Conservation (phyloP, 2,888 invertebrate genomes). For the Eilema griseolum region DNA sequence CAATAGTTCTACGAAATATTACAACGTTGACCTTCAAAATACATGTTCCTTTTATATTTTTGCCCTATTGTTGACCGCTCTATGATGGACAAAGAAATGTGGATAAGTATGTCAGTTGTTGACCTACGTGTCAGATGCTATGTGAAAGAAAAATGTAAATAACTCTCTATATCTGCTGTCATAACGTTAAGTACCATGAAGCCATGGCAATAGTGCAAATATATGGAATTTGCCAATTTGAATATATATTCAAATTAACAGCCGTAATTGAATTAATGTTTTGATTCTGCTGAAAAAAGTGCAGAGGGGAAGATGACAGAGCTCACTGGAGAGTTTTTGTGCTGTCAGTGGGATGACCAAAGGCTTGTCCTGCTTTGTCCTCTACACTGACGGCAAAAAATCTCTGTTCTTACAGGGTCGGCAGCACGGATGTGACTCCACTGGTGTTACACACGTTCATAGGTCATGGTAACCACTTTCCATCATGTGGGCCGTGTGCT, state of each 20-base stretch:
- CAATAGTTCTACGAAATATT: constrained; percentile 4
- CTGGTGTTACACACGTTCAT: no score
- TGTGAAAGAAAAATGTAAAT: constrained; percentile 2
- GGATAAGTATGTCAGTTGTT: constrained; percentile 27
- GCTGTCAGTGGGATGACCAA: no score
- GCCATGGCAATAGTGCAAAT: background rate
- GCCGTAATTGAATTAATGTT: background rate
- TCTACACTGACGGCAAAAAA: no score
- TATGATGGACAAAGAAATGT: background rate
- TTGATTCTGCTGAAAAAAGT: background rate
- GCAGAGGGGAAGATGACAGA: background rate
- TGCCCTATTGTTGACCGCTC: background rate
- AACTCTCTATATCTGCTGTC: background rate
- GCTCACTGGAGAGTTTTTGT: no score
- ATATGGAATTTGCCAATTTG: background rate
- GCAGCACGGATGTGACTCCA: no score
- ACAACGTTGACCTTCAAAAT: constrained; percentile 3
- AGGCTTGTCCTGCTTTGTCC: no score
- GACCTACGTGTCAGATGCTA: constrained; percentile 26
- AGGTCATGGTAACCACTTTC: no score
- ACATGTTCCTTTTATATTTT: background rate
- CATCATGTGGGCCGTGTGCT: no score
- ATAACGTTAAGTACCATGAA: background rate
- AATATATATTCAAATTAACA: background rate
- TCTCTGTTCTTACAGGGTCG: no score